phyloP scores from a whole-genome alignment of 2,888 invertebrate genomes.

The Orthosia gracilis region DNA sequence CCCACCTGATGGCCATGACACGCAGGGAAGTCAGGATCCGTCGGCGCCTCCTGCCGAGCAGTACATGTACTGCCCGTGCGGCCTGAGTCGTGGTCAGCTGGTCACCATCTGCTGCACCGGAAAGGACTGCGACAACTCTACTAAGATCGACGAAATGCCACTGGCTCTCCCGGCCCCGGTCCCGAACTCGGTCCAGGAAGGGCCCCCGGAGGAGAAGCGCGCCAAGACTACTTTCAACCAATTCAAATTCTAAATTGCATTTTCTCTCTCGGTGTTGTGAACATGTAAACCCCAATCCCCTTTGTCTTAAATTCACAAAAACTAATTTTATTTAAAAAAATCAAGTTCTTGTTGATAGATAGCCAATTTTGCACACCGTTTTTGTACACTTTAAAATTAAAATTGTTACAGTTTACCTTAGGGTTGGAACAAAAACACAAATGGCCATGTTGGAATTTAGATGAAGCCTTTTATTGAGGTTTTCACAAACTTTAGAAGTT shows the following conservation, averaged over 20 bases:
- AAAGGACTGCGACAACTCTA: constrained; percentile 44
- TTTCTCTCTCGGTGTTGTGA: constrained; percentile 29
- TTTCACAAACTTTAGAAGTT: constrained; percentile 36
- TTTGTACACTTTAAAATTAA: constrained; percentile 47
- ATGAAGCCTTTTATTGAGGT: constrained; percentile 54
- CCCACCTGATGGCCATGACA: not conserved
- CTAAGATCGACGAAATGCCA: constrained; percentile 31
- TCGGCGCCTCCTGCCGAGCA: constrained; percentile 4
- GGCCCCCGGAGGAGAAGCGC: constrained; percentile 22
- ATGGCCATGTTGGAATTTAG: constrained; percentile 37
- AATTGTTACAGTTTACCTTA: constrained; percentile 40
- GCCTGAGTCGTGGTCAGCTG: constrained; percentile 36
- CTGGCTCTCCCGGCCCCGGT: constrained; percentile 6
- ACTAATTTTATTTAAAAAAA: constrained; percentile 13
- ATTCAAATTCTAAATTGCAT: constrained; percentile 35
- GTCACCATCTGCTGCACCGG: constrained; percentile 50
- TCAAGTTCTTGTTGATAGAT: constrained; percentile 38
- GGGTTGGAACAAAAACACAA: constrained; percentile 10
- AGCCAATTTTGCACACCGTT: constrained; percentile 43
- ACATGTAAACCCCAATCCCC: constrained; percentile 31
- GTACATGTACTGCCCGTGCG: constrained; percentile 39
- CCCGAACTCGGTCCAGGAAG: no score
- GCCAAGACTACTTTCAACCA: constrained; percentile 21
- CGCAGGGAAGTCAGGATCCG: not conserved
- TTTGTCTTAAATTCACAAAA: constrained; percentile 36